Percentiles rank a stretch among this genome's conserved stretches.
Conservation (phyloP, 2,797 vertebrate species). For the Kryptolebias ocellatus region DNA sequence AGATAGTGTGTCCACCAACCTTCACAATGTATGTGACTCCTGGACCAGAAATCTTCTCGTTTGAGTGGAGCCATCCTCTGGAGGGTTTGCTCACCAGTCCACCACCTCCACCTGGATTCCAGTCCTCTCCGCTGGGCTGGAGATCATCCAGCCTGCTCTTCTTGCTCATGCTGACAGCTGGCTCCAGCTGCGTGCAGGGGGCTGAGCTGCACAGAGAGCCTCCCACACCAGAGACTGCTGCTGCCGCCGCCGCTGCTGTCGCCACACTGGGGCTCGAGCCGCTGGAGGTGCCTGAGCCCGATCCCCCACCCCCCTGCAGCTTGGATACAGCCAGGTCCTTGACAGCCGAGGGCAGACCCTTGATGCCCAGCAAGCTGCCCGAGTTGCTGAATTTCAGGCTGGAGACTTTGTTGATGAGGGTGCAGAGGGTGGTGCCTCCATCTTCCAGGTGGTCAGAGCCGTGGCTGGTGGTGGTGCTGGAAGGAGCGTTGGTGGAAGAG, state of each 20-base stretch:
- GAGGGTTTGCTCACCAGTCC: slow-evolving; percentile 88
- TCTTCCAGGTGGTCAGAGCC: slow-evolving; percentile 88
- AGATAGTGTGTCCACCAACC: slow-evolving; percentile 84
- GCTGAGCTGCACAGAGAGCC: slow-evolving; percentile 86
- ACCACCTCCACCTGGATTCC: slow-evolving; percentile 82
- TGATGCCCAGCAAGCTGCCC: slow-evolving; percentile 92
- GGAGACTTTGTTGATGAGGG: slow-evolving; percentile 98
- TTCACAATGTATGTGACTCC: slow-evolving; percentile 97
- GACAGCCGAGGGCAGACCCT: slow-evolving; percentile 92
- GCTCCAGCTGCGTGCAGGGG: slow-evolving; percentile 76
- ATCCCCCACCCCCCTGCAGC: slow-evolving; percentile 91
- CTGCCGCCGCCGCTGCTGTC: slow-evolving; percentile 63
- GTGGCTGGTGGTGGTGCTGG: slow-evolving; percentile 75
- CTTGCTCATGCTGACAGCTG: slow-evolving; percentile 84
- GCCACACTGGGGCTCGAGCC: slow-evolving; percentile 77
- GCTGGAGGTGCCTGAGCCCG: slow-evolving; percentile 84
- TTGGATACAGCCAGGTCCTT: slow-evolving; percentile 96
- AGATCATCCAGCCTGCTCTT: slow-evolving; percentile 88
- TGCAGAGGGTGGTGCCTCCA: slow-evolving; percentile 94
- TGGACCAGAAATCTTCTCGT: slow-evolving; percentile 95
- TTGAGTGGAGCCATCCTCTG: slow-evolving; percentile 91
- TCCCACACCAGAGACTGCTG: slow-evolving; percentile 61
- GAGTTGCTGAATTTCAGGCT: slow-evolving; percentile 96
- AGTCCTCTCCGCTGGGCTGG: slow-evolving; percentile 85
- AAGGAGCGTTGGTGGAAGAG: slow-evolving; percentile 63